phyloP scores from a whole-genome alignment of 2,113 vertebrate genomes.

The Actenoides hombroni region DNA sequence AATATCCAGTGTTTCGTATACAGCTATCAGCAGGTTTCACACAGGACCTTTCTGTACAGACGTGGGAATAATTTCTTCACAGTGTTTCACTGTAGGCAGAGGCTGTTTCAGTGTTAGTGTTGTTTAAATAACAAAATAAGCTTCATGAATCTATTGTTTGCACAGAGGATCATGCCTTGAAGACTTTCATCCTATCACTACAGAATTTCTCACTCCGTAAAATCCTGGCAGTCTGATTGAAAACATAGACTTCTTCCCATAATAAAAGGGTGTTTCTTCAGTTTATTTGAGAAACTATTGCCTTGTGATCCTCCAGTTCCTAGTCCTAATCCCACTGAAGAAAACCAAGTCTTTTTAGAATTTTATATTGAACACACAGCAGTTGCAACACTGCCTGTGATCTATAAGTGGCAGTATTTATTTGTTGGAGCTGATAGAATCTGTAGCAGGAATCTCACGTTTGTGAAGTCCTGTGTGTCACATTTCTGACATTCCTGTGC shows the following conservation, averaged over 20 bases:
- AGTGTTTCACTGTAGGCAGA: neutral
- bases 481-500: neutral
- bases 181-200: neutral
- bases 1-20: neutral
- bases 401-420: slow-evolving; percentile 69
- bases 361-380: neutral
- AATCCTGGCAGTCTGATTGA: neutral
- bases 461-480: slow-evolving; percentile 46
- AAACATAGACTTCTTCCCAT: neutral
- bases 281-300: slow-evolving; percentile 3
- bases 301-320: neutral
- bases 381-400: slow-evolving; percentile 37
- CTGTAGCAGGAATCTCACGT: neutral
- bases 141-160: neutral
- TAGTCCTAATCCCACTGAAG: neutral
- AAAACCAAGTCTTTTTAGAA: slow-evolving; percentile 28
- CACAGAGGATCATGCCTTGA: neutral
- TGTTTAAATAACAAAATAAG: neutral
- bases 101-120: neutral
- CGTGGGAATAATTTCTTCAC: neutral
- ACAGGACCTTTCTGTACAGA: neutral
- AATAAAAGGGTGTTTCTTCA: neutral
- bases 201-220: neutral
- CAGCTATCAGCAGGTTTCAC: neutral
- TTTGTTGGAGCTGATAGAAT: slow-evolving; percentile 46